Percentiles rank a stretch among this genome's conserved stretches.
Evolutionary conservation across 2,797 vertebrate genomes (phyloP).

Genomic region (Notolabrus celidotus): DNA sequence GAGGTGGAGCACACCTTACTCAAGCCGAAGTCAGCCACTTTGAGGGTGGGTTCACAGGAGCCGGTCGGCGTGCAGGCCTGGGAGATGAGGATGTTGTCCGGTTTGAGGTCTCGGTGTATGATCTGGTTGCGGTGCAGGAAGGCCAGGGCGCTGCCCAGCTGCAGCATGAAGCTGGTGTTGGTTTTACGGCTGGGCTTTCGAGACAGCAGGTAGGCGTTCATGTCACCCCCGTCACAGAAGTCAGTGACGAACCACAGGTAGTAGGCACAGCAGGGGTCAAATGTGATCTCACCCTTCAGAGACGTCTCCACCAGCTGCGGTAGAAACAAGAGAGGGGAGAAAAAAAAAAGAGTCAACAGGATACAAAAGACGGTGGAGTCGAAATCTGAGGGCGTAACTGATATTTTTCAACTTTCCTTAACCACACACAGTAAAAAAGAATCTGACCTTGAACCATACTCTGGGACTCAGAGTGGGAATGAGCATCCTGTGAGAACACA

Average conservation of each 20-base stretch:
- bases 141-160: conserved; percentile 96
- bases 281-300: conserved; percentile 96
- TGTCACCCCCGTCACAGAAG: conserved; percentile 98
- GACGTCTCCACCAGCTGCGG: conserved; percentile 84
- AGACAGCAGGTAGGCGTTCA: conserved; percentile 96
- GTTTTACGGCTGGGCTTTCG: conserved; percentile 95
- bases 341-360: not conserved
- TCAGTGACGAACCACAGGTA: conserved; percentile 99
- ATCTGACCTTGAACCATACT: too few species aligned
- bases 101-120: conserved; percentile 97
- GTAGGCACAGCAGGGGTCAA: conserved; percentile 94
- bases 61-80: conserved; percentile 86
- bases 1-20: conserved; percentile 96
- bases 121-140: conserved; percentile 98
- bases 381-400: too few species aligned
- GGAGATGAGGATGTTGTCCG: conserved; percentile 97
- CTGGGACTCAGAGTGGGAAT: too few species aligned
- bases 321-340: conserved; percentile 14
- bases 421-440: too few species aligned
- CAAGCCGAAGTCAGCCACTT: conserved; percentile 96
- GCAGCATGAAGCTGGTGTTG: conserved; percentile 98
- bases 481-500: too few species aligned
- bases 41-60: conserved; percentile 92
- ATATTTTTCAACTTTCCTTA: too few species aligned
- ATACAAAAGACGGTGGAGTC: not conserved